These are phyloP conservation scores for Andrena bucephala DNA, from an alignment of 2,888 invertebrate species.

Conservation along the genomic window DNA sequence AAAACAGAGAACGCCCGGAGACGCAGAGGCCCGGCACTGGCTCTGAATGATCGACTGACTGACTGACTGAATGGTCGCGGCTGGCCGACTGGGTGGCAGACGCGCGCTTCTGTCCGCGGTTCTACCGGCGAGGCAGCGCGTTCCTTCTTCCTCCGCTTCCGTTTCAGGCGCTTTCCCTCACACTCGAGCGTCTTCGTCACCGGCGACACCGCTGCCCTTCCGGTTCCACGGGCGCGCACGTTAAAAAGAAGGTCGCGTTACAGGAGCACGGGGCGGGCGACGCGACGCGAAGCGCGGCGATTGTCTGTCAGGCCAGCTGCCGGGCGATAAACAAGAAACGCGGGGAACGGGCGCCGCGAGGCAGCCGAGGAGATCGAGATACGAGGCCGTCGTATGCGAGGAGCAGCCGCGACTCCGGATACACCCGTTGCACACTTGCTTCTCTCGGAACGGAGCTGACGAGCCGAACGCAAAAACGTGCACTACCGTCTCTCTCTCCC, in stretches of 20 bases:
- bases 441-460: slow-evolving; percentile 17
- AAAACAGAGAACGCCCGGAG: slow-evolving; percentile 33
- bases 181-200: slow-evolving; percentile 34
- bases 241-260: no score
- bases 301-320: slow-evolving; percentile 25
- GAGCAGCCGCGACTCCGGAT: slow-evolving; percentile 14
- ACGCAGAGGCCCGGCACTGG: slow-evolving; percentile 50
- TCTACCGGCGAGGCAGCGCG: slow-evolving; percentile 58
- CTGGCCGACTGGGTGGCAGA: slow-evolving; percentile 26
- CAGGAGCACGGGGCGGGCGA: not conserved
- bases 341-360: slow-evolving; percentile 16
- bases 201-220: slow-evolving; percentile 15
- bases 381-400: slow-evolving; percentile 27
- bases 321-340: slow-evolving; percentile 28
- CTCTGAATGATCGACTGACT: slow-evolving; percentile 48
- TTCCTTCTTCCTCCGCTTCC: slow-evolving; percentile 44
- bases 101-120: slow-evolving; percentile 36
- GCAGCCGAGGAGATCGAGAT: slow-evolving; percentile 45
- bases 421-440: slow-evolving; percentile 19
- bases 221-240: slow-evolving; percentile 21
- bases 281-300: slow-evolving; percentile 1
- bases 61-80: slow-evolving; percentile 44
- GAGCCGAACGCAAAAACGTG: slow-evolving; percentile 64
- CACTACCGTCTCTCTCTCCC: slow-evolving; percentile 71
- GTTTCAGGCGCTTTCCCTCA: slow-evolving; percentile 29